Base-by-base conservation (phyloP, 1,140 invertebrate species). In the Charaxes varanes region DNA sequence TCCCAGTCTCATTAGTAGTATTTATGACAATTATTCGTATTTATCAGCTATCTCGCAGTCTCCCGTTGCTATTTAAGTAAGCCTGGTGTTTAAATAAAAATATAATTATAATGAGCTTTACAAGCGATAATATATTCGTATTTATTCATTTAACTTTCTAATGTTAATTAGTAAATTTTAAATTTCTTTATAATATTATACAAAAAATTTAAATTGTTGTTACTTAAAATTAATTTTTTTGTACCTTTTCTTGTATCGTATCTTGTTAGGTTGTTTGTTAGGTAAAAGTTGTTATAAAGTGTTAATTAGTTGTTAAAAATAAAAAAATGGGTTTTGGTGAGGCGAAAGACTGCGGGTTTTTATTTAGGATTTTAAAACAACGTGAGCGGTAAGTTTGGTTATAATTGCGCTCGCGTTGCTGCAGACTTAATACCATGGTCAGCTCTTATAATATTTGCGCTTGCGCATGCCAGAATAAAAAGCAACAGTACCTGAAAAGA, bases 331-430 rank as follows among this genome's bases (percentile, higher is more conserved):
- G 49, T 21, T 56, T 48, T 11, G 45, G 45, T 44, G 53, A 46
- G 15, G 30, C 21, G 14, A 43, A 45, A 18, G 42, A 58, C 6
- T 51, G 42, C 14, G 49, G 50, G 6, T 27, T 56, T 0, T 37
- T 67, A 14, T 52, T 42, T 27, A 50, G 60, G 22, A 61, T 67
- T 17, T 49, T 45, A 26, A 61, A 50, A 28, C 8, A 13, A 2
- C 19, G 13, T 13, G 11, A 21, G 7, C 33, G 33, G 33, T 35
- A 4, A 35, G 33, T 23, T n/a, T n/a, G n/a, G n/a, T n/a, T n/a
- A n/a, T n/a, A n/a, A n/a, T n/a, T n/a, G n/a, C n/a, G n/a, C n/a
- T n/a, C n/a, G n/a, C n/a, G n/a, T n/a, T n/a, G n/a, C n/a, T n/a
- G n/a, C n/a, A n/a, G n/a, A n/a, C n/a, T n/a, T n/a, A n/a, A n/a